Percentiles rank a stretch among this genome's conserved stretches.
These are phyloP conservation scores for Castor canadensis DNA, from an alignment of 2,113 vertebrate species.

Conservation along the genomic window DNA sequence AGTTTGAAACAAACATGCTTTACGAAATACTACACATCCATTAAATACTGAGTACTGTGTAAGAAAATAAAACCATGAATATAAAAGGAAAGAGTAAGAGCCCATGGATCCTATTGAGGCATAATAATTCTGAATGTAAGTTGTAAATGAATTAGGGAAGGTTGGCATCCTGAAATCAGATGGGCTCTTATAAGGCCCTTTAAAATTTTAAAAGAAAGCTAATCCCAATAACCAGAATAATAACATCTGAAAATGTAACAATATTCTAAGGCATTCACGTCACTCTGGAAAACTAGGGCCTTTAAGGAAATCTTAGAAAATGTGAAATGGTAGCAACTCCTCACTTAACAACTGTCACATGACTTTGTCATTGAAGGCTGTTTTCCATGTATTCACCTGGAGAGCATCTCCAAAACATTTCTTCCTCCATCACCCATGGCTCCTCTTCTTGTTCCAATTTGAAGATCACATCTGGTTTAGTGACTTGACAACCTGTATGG, in stretches of 20 bases:
- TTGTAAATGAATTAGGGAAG: not conserved
- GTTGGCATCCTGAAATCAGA: not conserved
- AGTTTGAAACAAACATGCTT: not conserved
- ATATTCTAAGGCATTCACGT: not conserved
- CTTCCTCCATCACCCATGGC: slow-evolving; percentile 69
- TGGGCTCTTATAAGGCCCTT: not conserved
- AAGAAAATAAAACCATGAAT: not conserved
- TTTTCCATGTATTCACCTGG: slow-evolving; percentile 67
- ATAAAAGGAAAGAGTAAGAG: not conserved
- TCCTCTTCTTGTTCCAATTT: slow-evolving; percentile 74
- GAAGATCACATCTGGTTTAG: slow-evolving; percentile 75
- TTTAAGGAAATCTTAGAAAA: slow-evolving; percentile 30
- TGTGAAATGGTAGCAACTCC: not conserved
- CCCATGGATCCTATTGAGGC: not conserved
- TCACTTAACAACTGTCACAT: not conserved
- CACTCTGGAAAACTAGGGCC: not conserved
- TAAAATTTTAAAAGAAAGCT: not conserved
- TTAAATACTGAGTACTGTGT: not conserved
- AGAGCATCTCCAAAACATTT: slow-evolving; percentile 54
- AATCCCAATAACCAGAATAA: not conserved
- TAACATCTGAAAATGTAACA: not conserved
- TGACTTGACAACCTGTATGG: slow-evolving; percentile 56
- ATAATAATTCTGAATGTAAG: not conserved
- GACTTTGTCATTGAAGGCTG: not conserved
- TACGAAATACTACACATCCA: not conserved